Evolutionary conservation across 2,797 vertebrate genomes (phyloP).

Genomic region (Anguilla obscura): DNA sequence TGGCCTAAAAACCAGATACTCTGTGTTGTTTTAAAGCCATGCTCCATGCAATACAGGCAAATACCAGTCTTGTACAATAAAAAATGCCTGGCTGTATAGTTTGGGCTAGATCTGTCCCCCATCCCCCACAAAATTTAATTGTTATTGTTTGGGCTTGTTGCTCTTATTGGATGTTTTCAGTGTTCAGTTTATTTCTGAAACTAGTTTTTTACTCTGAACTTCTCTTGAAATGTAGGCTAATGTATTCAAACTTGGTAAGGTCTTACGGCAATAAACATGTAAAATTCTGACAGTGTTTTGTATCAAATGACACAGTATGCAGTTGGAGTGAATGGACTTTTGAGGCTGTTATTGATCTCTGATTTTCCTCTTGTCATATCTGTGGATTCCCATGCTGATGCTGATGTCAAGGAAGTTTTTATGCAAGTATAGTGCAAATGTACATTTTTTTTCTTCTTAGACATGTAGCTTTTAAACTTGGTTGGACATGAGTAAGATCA

Average conservation of each 20-base stretch:
- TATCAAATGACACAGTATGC: not conserved
- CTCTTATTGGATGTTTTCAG: not conserved
- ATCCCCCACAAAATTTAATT: not conserved
- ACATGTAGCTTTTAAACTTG: not conserved
- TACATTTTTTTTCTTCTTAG: not conserved
- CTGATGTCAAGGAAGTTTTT: not conserved
- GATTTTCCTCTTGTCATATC: not conserved
- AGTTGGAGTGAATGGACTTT: not conserved
- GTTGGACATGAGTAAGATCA: not conserved
- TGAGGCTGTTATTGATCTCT: not conserved
- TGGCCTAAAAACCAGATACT: not conserved
- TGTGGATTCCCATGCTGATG: not conserved
- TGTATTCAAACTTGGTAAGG: not conserved
- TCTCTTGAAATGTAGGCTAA: not conserved
- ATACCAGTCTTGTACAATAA: not conserved
- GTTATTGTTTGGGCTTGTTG: not conserved
- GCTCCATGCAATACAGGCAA: not conserved
- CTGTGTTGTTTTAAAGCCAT: not conserved
- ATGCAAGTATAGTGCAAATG: not conserved
- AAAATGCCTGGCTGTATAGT: not conserved
- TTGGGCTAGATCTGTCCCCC: not conserved
- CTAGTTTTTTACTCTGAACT: not conserved
- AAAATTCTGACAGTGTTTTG: not conserved
- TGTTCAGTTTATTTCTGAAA: not conserved
- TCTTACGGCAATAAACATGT: not conserved